Base-by-base conservation (phyloP, 2,113 vertebrate species). In the Poeciliopsis prolifica region DNA sequence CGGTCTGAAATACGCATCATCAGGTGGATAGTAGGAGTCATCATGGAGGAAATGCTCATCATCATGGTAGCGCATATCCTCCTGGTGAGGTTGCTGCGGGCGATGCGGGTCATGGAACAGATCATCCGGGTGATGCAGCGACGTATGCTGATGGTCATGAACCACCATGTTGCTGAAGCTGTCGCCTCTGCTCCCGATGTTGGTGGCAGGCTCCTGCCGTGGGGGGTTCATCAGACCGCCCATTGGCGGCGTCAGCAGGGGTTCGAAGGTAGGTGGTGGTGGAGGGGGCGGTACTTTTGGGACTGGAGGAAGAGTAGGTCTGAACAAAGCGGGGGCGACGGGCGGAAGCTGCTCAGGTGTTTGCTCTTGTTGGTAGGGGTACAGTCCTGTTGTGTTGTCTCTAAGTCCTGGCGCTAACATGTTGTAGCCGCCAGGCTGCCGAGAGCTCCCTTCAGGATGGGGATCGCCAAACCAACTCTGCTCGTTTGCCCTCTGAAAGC, bases 81-180 rank as follows among this genome's bases (percentile, higher is more conserved):
- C 84, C 69, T 75, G 72, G 54, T 72, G 83, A 0, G 62, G 75
- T 31, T 72, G 77, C 26, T 30, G 75, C 1, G 78, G 83, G 24
- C 0, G 80, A 24, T 58, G 75, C 2, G 26, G 58, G 3, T 83
- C 67, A 5, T 68, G 88, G 14, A 14, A 22, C 0, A 65, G 40
- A 1, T 93, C 80, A 1, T 84, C 81, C 0, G 77, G 35, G 29
- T 61, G 82, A 65, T 75, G 78, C 29, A 83, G 4, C 1, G 92
- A 90, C 51, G 89, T 91, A 78, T 92, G 92, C 51, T 91, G 88
- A 68, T 93, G 92, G 79, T 93, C 92, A 5, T 91, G 90, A 73
- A 93, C 80, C 29, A 92, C 84, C 78, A 91, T 86, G 28, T 87
- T 79, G 14, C 84, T 70, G 54, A 81, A 14, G 15, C 85, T 72